Evolutionary conservation across 1,140 invertebrate genomes (phyloP).

Genomic region (Linepithema humile): DNA sequence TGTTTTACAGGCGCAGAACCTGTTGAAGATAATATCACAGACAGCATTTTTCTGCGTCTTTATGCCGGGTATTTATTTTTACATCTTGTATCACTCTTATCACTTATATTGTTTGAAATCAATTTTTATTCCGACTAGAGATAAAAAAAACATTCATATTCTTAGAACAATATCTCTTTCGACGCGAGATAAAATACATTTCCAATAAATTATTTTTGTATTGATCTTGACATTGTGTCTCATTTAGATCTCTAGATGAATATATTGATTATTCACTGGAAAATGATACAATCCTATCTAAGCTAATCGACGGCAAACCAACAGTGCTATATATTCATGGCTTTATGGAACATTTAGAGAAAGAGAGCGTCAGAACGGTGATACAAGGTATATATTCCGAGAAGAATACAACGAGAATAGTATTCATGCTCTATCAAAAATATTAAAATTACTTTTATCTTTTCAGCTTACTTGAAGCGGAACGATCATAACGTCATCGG

Average conservation of each 20-base stretch:
- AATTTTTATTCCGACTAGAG: not conserved
- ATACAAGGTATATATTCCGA: slow-evolving; percentile 72
- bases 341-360: slow-evolving; percentile 72
- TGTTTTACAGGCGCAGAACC: slow-evolving; percentile 1
- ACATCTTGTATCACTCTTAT: not conserved
- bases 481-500: slow-evolving; percentile 80
- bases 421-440: not conserved
- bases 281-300: slow-evolving; percentile 33
- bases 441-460: slow-evolving; percentile 10
- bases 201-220: not conserved
- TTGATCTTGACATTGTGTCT: not conserved
- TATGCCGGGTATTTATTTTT: slow-evolving; percentile 64
- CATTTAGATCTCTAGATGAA: slow-evolving; percentile 45
- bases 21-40: slow-evolving; percentile 17
- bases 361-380: slow-evolving; percentile 71
- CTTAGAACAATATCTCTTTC: not conserved
- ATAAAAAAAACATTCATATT: not conserved
- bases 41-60: slow-evolving; percentile 68
- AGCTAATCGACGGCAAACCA: slow-evolving; percentile 60
- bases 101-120: not conserved
- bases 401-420: too few species aligned
- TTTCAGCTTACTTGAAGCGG: slow-evolving; percentile 77
- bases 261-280: slow-evolving; percentile 59
- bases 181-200: not conserved
- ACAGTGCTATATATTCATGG: slow-evolving; percentile 82